A percentile compares a stretch with the other conserved stretches of the same genome.
phyloP scores from a whole-genome alignment of 1,140 invertebrate genomes.

The Artemia franciscana region DNA sequence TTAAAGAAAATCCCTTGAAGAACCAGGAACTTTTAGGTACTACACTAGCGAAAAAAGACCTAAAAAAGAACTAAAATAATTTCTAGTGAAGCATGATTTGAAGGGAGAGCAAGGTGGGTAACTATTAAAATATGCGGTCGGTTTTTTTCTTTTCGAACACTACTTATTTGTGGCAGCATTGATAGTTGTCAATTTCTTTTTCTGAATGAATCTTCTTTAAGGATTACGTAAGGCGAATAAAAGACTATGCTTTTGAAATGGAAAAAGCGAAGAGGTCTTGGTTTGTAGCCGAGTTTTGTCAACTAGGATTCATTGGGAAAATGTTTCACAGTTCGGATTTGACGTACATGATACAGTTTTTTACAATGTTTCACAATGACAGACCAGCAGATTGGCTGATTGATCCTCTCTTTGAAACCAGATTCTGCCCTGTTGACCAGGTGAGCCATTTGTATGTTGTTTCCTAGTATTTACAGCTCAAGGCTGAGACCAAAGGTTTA shows the following conservation, averaged over 20 bases:
- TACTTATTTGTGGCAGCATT: too few species aligned
- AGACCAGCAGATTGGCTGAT: conserved; percentile 93
- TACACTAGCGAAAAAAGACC: too few species aligned
- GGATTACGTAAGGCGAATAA: conserved; percentile 63
- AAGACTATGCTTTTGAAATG: conserved; percentile 58
- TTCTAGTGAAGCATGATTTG: too few species aligned
- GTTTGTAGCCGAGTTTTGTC: conserved; percentile 85
- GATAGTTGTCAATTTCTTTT: too few species aligned
- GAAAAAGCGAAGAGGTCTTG: conserved; percentile 49
- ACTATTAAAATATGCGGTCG: too few species aligned
- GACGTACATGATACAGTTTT: conserved; percentile 69
- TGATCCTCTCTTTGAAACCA: conserved; percentile 69
- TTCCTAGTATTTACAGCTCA: too few species aligned
- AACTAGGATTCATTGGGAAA: conserved; percentile 83
- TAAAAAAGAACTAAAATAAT: too few species aligned
- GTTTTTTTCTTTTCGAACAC: too few species aligned
- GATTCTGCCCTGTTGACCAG: conserved; percentile 59
- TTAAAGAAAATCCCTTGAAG: too few species aligned
- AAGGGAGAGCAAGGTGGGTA: too few species aligned
- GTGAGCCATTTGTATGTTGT: conserved; percentile 31
- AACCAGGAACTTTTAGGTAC: too few species aligned
- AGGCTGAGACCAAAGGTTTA: too few species aligned
- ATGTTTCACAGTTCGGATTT: conserved; percentile 75
- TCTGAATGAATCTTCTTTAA: conserved; percentile 17
- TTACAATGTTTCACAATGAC: conserved; percentile 82